Conservation (phyloP, 2,888 invertebrate species). For the Aspidiotus destructor region DNA sequence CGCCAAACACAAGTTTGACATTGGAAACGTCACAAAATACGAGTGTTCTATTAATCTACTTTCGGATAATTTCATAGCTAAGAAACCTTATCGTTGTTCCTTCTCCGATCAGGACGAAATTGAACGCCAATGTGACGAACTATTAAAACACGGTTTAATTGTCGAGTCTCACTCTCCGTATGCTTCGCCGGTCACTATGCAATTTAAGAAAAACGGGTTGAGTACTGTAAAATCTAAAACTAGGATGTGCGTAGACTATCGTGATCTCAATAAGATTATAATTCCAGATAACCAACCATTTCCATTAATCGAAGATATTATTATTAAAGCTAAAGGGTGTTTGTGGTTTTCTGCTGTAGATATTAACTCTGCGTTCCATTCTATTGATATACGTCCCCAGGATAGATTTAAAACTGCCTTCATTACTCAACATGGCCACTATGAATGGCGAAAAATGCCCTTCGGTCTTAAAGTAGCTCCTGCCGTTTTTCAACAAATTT, state of each 20-base stretch:
- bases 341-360: neutral
- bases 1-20: neutral
- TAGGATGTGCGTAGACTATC: neutral
- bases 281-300: neutral
- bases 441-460: neutral
- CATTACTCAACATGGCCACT: neutral
- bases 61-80: neutral
- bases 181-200: neutral
- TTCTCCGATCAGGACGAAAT: neutral
- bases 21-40: neutral
- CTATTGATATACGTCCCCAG: neutral
- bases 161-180: neutral
- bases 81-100: neutral
- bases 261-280: neutral
- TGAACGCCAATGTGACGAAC: neutral
- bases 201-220: neutral
- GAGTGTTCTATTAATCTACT: too few species aligned
- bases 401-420: neutral
- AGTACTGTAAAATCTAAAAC: neutral
- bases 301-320: neutral
- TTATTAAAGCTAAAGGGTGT: neutral
- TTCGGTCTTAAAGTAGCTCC: neutral
- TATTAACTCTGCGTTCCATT: neutral
- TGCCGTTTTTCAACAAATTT: neutral
- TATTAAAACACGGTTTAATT: neutral